These are phyloP conservation scores for Ostrea denselamellosa DNA, from an alignment of 1,140 invertebrate genomes.

Conservation along the genomic window DNA sequence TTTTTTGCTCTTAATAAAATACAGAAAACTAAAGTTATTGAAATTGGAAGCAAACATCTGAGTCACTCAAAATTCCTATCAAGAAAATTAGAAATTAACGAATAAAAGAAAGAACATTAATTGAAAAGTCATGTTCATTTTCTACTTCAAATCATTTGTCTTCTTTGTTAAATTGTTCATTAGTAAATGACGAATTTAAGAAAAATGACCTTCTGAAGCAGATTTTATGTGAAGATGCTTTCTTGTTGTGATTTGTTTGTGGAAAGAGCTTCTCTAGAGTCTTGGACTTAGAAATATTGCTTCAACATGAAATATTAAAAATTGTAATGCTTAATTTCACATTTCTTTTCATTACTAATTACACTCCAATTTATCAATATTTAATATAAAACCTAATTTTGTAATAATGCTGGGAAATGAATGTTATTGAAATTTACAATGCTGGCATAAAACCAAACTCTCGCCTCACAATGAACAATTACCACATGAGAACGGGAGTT, in stretches of 20 bases:
- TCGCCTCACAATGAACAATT: background rate
- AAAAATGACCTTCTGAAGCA: background rate
- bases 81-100: constrained; percentile 9
- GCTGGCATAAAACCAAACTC: constrained; percentile 20
- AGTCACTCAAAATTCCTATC: constrained; percentile 20
- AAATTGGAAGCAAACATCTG: constrained; percentile 8
- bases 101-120: background rate
- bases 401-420: background rate
- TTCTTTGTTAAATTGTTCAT: constrained; percentile 1
- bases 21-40: constrained; percentile 2
- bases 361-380: background rate
- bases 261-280: background rate
- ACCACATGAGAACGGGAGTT: background rate
- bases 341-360: background rate
- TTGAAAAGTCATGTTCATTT: constrained; percentile 8
- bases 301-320: too few species aligned
- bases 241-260: background rate
- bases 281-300: too few species aligned
- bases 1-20: constrained; percentile 2
- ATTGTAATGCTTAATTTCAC: too few species aligned
- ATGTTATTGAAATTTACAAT: constrained; percentile 19
- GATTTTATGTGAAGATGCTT: background rate
- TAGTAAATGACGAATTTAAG: background rate
- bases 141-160: constrained; percentile 8
- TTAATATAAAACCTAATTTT: background rate